A percentile compares a stretch with the other conserved stretches of the same genome.
Conservation (phyloP, 1,140 invertebrate genomes). For the Dendroctonus valens region DNA sequence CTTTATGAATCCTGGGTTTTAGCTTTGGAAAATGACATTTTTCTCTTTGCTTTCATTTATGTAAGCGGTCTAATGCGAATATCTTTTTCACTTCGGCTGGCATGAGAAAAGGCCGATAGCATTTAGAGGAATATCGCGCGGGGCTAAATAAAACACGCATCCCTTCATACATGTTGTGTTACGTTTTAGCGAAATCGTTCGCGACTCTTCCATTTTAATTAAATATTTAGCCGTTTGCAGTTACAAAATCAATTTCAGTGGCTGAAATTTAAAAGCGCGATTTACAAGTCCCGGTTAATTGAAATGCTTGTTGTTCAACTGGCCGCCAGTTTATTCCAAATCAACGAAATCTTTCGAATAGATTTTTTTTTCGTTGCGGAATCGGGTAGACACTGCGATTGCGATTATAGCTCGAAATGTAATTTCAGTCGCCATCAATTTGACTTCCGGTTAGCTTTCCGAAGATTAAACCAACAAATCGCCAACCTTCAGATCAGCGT, state of each 20-base stretch:
- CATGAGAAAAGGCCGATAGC: too few species aligned
- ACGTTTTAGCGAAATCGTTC: too few species aligned
- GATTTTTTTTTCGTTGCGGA: neutral
- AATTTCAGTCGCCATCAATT: slow-evolving; percentile 29
- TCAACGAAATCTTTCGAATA: neutral
- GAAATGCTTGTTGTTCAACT: too few species aligned
- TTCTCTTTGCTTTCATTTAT: slow-evolving; percentile 11
- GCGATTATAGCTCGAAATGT: slow-evolving; percentile 24
- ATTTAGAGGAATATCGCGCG: too few species aligned
- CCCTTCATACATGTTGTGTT: too few species aligned
- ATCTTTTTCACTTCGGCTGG: slow-evolving; percentile 5
- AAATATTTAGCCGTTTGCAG: too few species aligned
- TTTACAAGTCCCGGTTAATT: too few species aligned
- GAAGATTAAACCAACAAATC: slow-evolving; percentile 31
- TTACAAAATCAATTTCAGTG: too few species aligned
- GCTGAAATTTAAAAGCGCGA: too few species aligned
- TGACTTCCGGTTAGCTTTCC: slow-evolving; percentile 26
- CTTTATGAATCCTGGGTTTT: slow-evolving; percentile 18
- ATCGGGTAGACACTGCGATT: neutral
- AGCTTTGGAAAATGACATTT: slow-evolving; percentile 11
- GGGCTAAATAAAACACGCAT: too few species aligned
- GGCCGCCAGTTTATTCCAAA: too few species aligned
- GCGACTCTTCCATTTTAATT: too few species aligned
- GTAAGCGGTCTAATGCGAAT: neutral
- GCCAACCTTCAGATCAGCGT: slow-evolving; percentile 10